Base-by-base conservation (phyloP, 2,888 invertebrate genomes). In the Sipunculus nudus region DNA sequence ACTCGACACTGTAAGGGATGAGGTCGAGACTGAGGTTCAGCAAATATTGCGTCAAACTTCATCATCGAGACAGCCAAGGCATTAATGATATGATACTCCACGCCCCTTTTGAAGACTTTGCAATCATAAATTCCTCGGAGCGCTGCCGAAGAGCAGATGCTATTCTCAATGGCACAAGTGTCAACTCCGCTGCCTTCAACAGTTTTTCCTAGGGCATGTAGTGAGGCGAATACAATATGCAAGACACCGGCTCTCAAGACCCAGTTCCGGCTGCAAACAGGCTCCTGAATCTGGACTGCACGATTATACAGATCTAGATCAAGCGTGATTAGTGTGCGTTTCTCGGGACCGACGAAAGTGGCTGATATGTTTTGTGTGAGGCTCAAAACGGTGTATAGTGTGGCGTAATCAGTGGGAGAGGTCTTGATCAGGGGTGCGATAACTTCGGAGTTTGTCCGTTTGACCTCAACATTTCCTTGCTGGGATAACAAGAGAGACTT, bases 181-280 rank as follows among this genome's bases (percentile, higher is more conserved):
- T 60, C 47, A 10, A 54, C 2, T 28, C 63, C 59, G 38, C 53
- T 59, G 13, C 31, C 53, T 49, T 61, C 59, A 28, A 61, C 13
- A 10, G 52, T 53, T 60, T 61, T 61, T 13, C 54, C 54, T 49
- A 60, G 63, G 38, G 43, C 59, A 43, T 63, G 63, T 45, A 63
- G 50, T 26, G 54, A 43, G 45, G 59, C 63, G 49, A 63, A 63
- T 25, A 29, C 59, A 49, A 54, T 63, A 32, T 54, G 59, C 13
- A 53, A 50, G 38, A n/a, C 49, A 3, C 48, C 54, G 21, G 50
- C 40, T 53, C 26, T 19, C 13, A 53, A 39, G 26, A 2, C 39
- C 50, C 57, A 53, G 23, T 60, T 63, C 38, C 43, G 60, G 46
- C 61, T 61, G 8, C 32, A 49, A 38, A 59, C 49, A 43, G 61